Base-by-base conservation (phyloP, 23 tunicate species). In the Halocynthia roretzi region DNA sequence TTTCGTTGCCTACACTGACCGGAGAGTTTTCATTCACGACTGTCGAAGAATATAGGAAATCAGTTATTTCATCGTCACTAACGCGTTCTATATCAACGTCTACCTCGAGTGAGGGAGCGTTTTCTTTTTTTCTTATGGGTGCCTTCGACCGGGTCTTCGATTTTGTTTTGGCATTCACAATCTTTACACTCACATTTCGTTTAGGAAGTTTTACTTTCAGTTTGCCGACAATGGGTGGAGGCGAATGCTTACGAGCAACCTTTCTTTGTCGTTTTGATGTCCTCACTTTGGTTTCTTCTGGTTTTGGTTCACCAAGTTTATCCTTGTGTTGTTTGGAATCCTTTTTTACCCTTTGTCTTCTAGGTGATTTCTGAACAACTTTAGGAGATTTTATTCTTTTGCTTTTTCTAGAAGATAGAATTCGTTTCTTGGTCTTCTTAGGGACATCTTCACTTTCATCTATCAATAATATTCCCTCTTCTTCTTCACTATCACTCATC, bases 401-500 rank as follows among this genome's bases (percentile, higher is more conserved):
- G 9, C 54, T 54, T 17, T 44, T 71, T 18, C 17, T 71, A 12
- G 62, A 10, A 9, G 14, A 15, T 14, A 21, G 65, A n/a, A 20
- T 54, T 9, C 53, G 75, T 56, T 74, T 74, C 31, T 62, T 53
- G 31, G 60, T n/a, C 31, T 54, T 74, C 22, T 74, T 74, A 0
- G 40, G 9, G 12, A 64, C 56, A 8, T 54, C 65, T 21, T 53
- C 78, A 54, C 78, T 74, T 74, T 74, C 78, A 56, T 74, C 78
- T 0, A 74, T 74, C 10, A 74, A 64, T 14, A 74, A 64, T 56
- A 54, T 20, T 11, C 78, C 78, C 21, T 74, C 78, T 20, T 40
- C 22, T 10, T 74, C 78, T 15, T 74, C 78, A 15, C 60, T 50
- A 74, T 52, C 63, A 50, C 56, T 48, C 78, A 74, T 74, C 64